Evolutionary conservation across 35 echinoderm and acorn worm genomes (phyloP).

Genomic region (Eucidaris tribuloides): DNA sequence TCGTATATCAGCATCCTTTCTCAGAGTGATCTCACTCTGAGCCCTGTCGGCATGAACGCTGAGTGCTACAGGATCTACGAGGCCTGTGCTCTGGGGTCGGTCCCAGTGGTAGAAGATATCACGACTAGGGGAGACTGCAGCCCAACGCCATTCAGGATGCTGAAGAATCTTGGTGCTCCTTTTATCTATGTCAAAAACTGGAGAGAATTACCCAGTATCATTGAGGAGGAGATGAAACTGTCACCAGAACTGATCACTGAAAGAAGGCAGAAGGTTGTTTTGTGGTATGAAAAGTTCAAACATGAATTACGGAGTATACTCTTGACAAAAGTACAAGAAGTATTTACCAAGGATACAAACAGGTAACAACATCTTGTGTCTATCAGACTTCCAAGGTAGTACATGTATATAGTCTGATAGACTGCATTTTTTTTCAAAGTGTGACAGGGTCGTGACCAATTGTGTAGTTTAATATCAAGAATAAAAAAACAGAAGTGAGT

Average conservation of each 20-base stretch:
- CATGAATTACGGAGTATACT: constrained; percentile 58
- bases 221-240: constrained; percentile 50
- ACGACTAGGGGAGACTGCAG: constrained; percentile 67
- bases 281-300: constrained; percentile 83
- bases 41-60: constrained; percentile 82
- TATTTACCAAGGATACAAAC: constrained; percentile 27
- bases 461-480: too few relatives aligned
- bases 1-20: constrained; percentile 65
- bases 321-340: constrained; percentile 37
- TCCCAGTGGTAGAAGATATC: constrained; percentile 94
- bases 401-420: too few relatives aligned
- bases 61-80: constrained; percentile 96
- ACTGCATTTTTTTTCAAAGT: too few relatives aligned
- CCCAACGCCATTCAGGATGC: constrained; percentile 50
- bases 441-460: too few relatives aligned
- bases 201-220: constrained; percentile 67
- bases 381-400: too few relatives aligned
- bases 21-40: constrained; percentile 93
- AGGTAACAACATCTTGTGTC: not conserved
- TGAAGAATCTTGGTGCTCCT: constrained; percentile 68
- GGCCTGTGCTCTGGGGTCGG: constrained; percentile 73
- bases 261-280: constrained; percentile 57
- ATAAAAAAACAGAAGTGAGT: too few relatives aligned
- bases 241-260: constrained; percentile 59
- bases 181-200: constrained; percentile 94